Evolutionary conservation across 1,140 invertebrate species (phyloP).

Genomic region (Drosophila equinoxialis): DNA sequence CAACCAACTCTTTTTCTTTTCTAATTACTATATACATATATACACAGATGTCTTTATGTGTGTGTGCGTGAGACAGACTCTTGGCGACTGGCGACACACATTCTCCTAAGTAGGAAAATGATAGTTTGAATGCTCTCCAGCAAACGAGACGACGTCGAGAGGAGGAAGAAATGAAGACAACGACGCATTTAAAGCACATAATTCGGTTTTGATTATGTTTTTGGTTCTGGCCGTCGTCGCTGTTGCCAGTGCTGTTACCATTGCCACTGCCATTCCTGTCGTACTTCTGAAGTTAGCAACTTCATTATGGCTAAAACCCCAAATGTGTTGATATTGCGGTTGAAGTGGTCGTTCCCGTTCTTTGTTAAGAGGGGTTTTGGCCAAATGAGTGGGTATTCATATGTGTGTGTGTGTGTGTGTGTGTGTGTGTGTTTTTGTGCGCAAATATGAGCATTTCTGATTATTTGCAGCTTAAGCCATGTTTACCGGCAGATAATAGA

Average conservation of each 20-base stretch:
- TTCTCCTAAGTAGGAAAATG: conserved; percentile 79
- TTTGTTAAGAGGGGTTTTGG: conserved; percentile 24
- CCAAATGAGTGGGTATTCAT: conserved; percentile 62
- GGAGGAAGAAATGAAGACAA: conserved; percentile 16
- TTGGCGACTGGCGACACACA: conserved; percentile 78
- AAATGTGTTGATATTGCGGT: conserved; percentile 80
- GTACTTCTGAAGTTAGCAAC: conserved; percentile 74
- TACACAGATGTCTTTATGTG: conserved; percentile 23
- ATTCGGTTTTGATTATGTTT: conserved; percentile 82
- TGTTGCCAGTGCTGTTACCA: no score
- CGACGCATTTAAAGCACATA: conserved; percentile 79
- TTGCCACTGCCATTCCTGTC: conserved; percentile 21
- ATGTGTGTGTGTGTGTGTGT: background rate
- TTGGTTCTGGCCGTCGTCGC: conserved; percentile 43
- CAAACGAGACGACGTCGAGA: conserved; percentile 31
- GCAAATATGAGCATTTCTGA: conserved; percentile 66
- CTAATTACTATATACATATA: conserved; percentile 71
- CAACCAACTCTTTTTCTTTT: conserved; percentile 78
- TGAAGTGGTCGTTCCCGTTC: conserved; percentile 40
- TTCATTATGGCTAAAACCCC: conserved; percentile 79
- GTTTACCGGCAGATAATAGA: conserved; percentile 52
- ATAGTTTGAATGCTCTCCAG: conserved; percentile 76
- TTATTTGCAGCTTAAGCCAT: conserved; percentile 69
- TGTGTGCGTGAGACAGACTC: conserved; percentile 49
- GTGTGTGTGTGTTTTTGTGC: conserved; percentile 49